phyloP scores from a whole-genome alignment of 2,797 vertebrate genomes.

The Toxotes lorentzi region DNA sequence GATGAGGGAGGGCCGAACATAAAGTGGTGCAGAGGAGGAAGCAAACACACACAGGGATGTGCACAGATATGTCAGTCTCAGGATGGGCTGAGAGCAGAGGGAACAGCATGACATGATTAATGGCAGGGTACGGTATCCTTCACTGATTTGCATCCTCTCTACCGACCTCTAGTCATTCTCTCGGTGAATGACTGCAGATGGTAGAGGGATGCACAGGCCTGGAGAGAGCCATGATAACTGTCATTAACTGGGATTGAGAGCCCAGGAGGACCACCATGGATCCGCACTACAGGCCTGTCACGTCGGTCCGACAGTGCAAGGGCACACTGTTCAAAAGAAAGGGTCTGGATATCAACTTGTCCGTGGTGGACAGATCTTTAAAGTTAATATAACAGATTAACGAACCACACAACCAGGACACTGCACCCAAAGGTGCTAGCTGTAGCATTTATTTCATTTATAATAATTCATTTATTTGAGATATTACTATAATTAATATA shows the following conservation, averaged over 20 bases:
- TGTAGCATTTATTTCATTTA: slow-evolving; percentile 18
- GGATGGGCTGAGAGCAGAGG: slow-evolving; percentile 33
- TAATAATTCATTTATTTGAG: slow-evolving; percentile 11
- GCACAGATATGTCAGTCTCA: slow-evolving; percentile 29
- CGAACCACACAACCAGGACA: neutral
- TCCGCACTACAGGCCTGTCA: slow-evolving; percentile 65
- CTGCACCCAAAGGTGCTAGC: neutral
- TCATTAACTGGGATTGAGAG: slow-evolving; percentile 74
- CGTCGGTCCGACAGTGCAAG: slow-evolving; percentile 42
- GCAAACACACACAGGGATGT: slow-evolving; percentile 12
- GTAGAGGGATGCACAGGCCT: slow-evolving; percentile 57
- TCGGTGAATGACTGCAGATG: slow-evolving; percentile 66
- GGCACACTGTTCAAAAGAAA: slow-evolving; percentile 18
- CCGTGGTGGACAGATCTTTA: neutral
- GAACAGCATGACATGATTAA: slow-evolving; percentile 61
- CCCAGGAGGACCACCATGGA: slow-evolving; percentile 54
- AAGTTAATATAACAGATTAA: neutral
- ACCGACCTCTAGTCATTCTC: slow-evolving; percentile 39
- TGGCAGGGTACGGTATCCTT: slow-evolving; percentile 56
- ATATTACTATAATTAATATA: slow-evolving; percentile 1
- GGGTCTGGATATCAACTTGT: slow-evolving; percentile 6
- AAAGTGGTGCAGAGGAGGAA: slow-evolving; percentile 7
- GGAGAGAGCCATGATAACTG: slow-evolving; percentile 74
- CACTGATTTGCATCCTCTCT: slow-evolving; percentile 53
- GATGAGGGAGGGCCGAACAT: slow-evolving; percentile 27